These are phyloP conservation scores for Brevipalpus yothersi DNA, from an alignment of 1,140 invertebrate genomes.

Conservation along the genomic window DNA sequence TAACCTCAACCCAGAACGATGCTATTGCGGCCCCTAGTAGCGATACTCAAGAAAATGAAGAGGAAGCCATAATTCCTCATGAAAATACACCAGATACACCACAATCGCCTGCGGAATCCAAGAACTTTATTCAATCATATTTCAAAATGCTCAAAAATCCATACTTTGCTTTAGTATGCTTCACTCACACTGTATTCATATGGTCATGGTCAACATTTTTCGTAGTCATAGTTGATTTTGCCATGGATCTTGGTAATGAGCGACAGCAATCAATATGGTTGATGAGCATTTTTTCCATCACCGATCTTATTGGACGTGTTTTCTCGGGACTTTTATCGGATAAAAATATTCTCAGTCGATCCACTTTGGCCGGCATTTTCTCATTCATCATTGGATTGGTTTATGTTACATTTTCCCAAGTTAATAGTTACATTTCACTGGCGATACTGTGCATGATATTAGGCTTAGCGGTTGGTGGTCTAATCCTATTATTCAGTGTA, in stretches of 20 bases:
- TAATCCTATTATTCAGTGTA: slow-evolving; percentile 12
- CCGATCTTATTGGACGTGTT: slow-evolving; percentile 11
- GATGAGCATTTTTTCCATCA: slow-evolving; percentile 9
- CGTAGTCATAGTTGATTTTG: slow-evolving; percentile 13
- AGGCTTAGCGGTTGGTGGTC: slow-evolving; percentile 3
- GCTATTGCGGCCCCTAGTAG: background rate
- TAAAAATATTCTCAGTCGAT: slow-evolving; percentile 7
- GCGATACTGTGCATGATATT: background rate
- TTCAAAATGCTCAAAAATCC: background rate
- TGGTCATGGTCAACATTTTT: slow-evolving; percentile 10
- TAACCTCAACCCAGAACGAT: background rate
- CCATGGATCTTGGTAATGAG: slow-evolving; percentile 8
- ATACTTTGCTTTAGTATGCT: slow-evolving; percentile 6
- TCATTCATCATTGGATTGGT: slow-evolving; percentile 8
- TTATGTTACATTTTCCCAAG: slow-evolving; percentile 3
- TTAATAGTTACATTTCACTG: background rate
- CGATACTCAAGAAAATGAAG: background rate
- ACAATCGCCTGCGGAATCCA: no score
- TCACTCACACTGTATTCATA: slow-evolving; percentile 8
- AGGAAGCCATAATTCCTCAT: background rate
- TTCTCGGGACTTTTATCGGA: slow-evolving; percentile 12
- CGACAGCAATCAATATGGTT: slow-evolving; percentile 7
- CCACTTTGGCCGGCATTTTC: slow-evolving; percentile 7
- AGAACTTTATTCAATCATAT: no score
- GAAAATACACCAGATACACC: no score